phyloP scores from a whole-genome alignment of 2,113 vertebrate genomes.

The Anarrhichthys ocellatus region DNA sequence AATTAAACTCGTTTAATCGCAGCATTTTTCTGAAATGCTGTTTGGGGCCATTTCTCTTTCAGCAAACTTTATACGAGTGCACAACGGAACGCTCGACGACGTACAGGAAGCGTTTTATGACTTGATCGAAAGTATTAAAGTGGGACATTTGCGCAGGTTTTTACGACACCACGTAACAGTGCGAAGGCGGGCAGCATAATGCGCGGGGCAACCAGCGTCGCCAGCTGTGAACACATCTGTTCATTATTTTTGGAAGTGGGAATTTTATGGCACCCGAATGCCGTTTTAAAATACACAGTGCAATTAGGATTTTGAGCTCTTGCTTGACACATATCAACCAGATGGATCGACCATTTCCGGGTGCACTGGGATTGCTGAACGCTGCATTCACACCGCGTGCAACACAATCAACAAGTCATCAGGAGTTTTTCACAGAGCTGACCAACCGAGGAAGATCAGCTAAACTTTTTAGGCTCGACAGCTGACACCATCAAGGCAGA shows the following conservation, averaged over 20 bases:
- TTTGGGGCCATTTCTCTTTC: slow-evolving; percentile 37
- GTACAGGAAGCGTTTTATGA: slow-evolving; percentile 49
- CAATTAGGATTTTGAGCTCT: slow-evolving; percentile 31
- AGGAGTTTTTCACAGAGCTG: slow-evolving; percentile 4
- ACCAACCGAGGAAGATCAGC: not conserved
- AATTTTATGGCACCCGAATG: slow-evolving; percentile 34
- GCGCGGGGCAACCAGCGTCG: slow-evolving; percentile 7
- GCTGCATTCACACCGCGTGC: slow-evolving; percentile 13
- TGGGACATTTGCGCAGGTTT: slow-evolving; percentile 48
- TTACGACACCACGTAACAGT: slow-evolving; percentile 38
- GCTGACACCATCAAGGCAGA: not conserved
- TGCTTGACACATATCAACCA: slow-evolving; percentile 10
- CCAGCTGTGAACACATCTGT: slow-evolving; percentile 65
- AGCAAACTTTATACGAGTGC: slow-evolving; percentile 41
- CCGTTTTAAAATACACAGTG: slow-evolving; percentile 39
- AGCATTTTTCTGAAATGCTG: slow-evolving; percentile 57
- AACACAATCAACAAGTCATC: slow-evolving; percentile 29
- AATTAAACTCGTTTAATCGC: slow-evolving; percentile 64
- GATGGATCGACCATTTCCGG: slow-evolving; percentile 8
- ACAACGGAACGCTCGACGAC: slow-evolving; percentile 40
- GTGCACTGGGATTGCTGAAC: not conserved
- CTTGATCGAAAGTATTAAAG: slow-evolving; percentile 42
- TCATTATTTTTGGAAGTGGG: slow-evolving; percentile 27
- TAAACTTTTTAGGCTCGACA: not conserved
- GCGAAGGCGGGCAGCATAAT: slow-evolving; percentile 41